Conservation (phyloP, 2,797 vertebrate species). For the Leptodactylus fallax region DNA sequence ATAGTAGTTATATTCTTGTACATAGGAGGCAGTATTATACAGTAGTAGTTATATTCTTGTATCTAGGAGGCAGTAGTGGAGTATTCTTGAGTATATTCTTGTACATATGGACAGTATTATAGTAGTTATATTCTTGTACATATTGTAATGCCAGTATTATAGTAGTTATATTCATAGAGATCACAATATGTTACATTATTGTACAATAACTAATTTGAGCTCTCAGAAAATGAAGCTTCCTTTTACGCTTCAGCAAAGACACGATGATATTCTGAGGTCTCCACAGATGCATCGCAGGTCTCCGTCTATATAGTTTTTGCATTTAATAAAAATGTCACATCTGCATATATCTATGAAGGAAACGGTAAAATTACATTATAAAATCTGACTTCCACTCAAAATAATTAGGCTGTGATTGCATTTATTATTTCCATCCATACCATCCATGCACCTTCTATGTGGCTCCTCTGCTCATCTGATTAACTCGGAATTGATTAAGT, state of each 20-base stretch:
- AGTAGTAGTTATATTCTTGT: neutral
- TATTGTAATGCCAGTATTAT: neutral
- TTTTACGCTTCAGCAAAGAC: neutral
- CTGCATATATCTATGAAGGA: slow-evolving; percentile 6
- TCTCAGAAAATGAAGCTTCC: neutral
- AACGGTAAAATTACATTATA: slow-evolving; percentile 13
- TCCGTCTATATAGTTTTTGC: neutral
- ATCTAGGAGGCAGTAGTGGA: neutral
- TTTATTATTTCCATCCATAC: slow-evolving; percentile 24
- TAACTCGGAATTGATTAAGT: slow-evolving; percentile 24
- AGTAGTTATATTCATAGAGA: neutral
- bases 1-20: slow-evolving; percentile 7
- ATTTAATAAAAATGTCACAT: slow-evolving; percentile 28
- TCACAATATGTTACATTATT: neutral
- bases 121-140: neutral
- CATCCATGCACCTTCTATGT: slow-evolving; percentile 1
- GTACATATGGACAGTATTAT: neutral
- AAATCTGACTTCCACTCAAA: slow-evolving; percentile 24
- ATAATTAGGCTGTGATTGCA: slow-evolving; percentile 38
- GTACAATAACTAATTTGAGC: neutral
- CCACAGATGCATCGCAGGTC: neutral
- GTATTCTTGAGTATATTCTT: neutral
- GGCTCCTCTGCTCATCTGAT: slow-evolving; percentile 16
- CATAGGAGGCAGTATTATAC: neutral
- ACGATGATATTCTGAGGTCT: neutral